Base-by-base conservation (phyloP, 2,113 vertebrate genomes). In the Penelope pileata region DNA sequence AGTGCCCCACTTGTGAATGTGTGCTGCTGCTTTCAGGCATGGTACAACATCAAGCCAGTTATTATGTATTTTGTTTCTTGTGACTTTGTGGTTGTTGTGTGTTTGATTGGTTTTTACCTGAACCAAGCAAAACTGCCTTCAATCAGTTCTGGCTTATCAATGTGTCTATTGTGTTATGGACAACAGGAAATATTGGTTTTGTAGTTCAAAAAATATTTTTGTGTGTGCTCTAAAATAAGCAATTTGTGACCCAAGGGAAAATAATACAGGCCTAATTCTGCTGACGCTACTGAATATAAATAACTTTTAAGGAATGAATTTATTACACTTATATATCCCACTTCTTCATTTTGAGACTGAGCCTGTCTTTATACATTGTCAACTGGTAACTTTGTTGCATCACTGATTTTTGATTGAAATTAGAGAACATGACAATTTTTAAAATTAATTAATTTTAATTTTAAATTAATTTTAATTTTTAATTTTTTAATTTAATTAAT, bases 301-400 rank as follows among this genome's bases (percentile, higher is more conserved):
- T 63, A 68, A 60, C 21, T 80, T 50, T 23, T 48, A 2, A 56
- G 69, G 54, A 72, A 12, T 15, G 15, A 7, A 36, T 34, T 47
- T 58, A 15, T n/a, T 66, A 0, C 50, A 56, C 70, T 87, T 79
- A 4, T 56, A 27, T 10, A n/a, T 24, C 5, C 10, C 0, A 0
- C 12, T 60, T 56, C 12, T 81, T 70, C 64, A 60, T 43, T n/a
- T 19, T 47, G 75, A 79, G 67, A 36, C 72, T 62, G n/a, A 73
- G 8, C 27, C 19, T 53, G 26, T 62, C 42, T 66, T 88, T 27
- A 63, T 32, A 19, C 16, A 19, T 45, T 90, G 38, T n/a, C 67
- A 76, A 43, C 64, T 8, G n/a, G 4, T 42, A 78, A 5, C 43
- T 43, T 82, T 42, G 24, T 75, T 64, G 23, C 32, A 59, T 34